A percentile compares a stretch with the other conserved stretches of the same genome.
These are phyloP conservation scores for Piprites chloris DNA, from an alignment of 2,113 vertebrate species.

Conservation along the genomic window DNA sequence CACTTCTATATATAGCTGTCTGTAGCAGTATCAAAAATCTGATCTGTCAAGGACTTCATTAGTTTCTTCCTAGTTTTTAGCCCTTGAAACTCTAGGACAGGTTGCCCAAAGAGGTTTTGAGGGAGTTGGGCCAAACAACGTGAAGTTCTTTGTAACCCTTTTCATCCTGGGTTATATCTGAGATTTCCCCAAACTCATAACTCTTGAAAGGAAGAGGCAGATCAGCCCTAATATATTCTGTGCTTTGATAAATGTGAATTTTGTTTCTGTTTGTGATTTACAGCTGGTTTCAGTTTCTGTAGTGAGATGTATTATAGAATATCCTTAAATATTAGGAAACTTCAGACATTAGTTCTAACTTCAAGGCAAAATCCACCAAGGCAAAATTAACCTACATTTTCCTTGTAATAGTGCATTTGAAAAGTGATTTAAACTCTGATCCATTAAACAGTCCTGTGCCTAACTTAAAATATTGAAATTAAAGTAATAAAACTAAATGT, in stretches of 20 bases:
- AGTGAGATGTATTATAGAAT: neutral
- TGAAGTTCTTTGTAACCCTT: neutral
- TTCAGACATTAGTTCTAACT: neutral
- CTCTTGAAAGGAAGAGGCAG: neutral
- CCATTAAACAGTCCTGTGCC: neutral
- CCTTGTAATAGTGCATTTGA: neutral
- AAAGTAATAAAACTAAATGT: neutral
- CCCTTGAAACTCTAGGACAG: neutral
- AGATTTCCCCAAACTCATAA: neutral
- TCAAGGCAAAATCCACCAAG: neutral
- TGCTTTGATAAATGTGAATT: neutral
- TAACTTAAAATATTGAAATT: neutral
- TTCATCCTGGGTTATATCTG: neutral
- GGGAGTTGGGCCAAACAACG: neutral
- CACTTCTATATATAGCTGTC: fast-evolving
- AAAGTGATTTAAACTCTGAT: neutral
- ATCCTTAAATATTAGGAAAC: neutral
- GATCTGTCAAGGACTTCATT: neutral
- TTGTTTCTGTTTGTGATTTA: neutral
- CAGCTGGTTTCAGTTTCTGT: neutral
- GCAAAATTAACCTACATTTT: neutral
- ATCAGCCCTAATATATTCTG: neutral
- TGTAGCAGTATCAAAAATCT: neutral
- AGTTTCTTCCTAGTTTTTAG: neutral
- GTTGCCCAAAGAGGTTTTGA: neutral